A percentile compares a stretch with the other conserved stretches of the same genome.
phyloP scores from a whole-genome alignment of 2,888 invertebrate genomes.

The Lypha dubia region DNA sequence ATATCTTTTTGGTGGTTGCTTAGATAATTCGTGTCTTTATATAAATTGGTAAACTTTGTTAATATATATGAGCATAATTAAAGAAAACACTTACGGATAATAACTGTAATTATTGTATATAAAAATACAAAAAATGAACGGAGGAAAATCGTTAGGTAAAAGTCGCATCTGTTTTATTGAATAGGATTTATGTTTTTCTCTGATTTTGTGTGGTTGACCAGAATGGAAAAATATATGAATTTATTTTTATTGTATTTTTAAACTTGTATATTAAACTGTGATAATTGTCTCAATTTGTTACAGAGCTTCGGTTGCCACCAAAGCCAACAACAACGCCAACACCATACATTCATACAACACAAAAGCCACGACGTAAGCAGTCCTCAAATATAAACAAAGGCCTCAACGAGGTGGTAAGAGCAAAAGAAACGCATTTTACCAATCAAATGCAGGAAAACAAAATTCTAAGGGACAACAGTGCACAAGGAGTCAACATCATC shows the following conservation, averaged over 20 bases:
- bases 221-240: conserved; percentile 31
- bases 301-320: conserved; percentile 83
- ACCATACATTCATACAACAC: conserved; percentile 81
- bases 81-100: conserved; percentile 6
- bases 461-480: conserved; percentile 75
- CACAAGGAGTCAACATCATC: conserved; percentile 77
- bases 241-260: conserved; percentile 26
- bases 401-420: conserved; percentile 83
- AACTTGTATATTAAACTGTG: conserved; percentile 56
- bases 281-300: conserved; percentile 77
- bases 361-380: conserved; percentile 81
- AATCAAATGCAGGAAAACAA: conserved; percentile 82
- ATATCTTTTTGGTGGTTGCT: neutral
- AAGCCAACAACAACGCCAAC: conserved; percentile 82
- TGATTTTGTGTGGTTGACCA: conserved; percentile 28
- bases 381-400: conserved; percentile 79
- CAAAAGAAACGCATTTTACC: conserved; percentile 82
- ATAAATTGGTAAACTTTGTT: conserved; percentile 27
- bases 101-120: neutral
- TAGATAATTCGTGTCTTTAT: conserved; percentile 20
- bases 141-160: neutral
- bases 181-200: conserved; percentile 8
- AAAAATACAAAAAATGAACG: neutral
- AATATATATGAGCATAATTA: conserved; percentile 10
- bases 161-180: conserved; percentile 35